phyloP scores from a whole-genome alignment of 2,113 vertebrate genomes.

The Cisticola juncidis region DNA sequence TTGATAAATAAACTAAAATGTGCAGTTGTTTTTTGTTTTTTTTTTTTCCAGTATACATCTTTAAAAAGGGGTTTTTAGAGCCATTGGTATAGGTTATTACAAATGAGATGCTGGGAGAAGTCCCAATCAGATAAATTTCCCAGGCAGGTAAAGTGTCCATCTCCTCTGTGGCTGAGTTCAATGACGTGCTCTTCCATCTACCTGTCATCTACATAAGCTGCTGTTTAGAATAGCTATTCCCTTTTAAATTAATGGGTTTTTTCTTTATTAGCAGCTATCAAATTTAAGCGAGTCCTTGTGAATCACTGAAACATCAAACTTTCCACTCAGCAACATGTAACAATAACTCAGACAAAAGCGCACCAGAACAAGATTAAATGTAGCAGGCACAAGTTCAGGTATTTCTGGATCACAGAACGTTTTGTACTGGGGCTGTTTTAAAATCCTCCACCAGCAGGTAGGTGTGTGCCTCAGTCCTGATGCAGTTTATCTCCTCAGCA shows the following conservation, averaged over 20 bases:
- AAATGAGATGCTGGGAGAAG: neutral
- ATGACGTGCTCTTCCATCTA: rapidly evolving
- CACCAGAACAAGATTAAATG: neutral
- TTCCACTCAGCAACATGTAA: neutral
- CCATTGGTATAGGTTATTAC: neutral
- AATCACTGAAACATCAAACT: neutral
- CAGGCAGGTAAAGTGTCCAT: neutral
- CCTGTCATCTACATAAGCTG: neutral
- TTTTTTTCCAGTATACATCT: neutral
- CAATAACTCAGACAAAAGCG: neutral
- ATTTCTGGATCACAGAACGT: neutral
- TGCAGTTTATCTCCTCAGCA: neutral
- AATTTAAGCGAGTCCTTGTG: neutral
- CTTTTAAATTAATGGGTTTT: neutral
- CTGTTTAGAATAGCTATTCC: neutral
- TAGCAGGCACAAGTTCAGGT: neutral
- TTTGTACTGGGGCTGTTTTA: neutral
- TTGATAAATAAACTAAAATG: neutral
- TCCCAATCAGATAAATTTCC: neutral
- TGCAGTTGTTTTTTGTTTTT: neutral
- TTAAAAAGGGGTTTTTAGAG: neutral
- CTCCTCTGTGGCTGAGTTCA: neutral
- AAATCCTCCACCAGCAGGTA: neutral
- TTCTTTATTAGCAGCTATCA: neutral
- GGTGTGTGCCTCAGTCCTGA: neutral